Base-by-base conservation (phyloP, 2,888 invertebrate species). In the Aspidiotus destructor region DNA sequence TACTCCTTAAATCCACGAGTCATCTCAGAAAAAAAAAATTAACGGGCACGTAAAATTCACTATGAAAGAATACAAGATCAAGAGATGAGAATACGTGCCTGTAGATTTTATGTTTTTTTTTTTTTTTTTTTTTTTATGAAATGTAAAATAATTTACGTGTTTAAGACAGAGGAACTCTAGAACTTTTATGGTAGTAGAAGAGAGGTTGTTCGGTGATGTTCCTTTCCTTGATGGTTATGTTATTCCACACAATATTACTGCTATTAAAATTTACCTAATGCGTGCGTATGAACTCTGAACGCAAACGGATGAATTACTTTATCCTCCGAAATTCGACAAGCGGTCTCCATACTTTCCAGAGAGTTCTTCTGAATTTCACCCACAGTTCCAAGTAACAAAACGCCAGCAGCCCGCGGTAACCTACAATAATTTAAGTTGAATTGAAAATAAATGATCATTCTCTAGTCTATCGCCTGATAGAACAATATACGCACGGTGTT, bases 291-390 rank as follows among this genome's bases (percentile, higher is more conserved):
- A 0, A 90, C 90, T 71, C 98, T 84, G 79, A 90, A 98, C 0
- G 95, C 96, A 79, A 99, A 93, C 0, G 98, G 99, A 80, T 95
- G 86, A 62, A 99, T 84, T 7, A 84, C 83, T 77, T 93, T 91
- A 68, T 89, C 81, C 2, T 79, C 80, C 60, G 94, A 84, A 2
- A 71, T 60, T 69, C 81, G 80, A 78, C 98, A 99, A 0, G 92
- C 88, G 0, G 92, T 85, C 79, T 99, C 98, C 90, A 99, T 91
- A 74, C 91, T 85, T 72, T 89, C 92, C 0, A 83, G 79, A 8
- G 80, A 77, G 72, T 82, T 81, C 0, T 90, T 83, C 0, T 85
- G 83, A 71, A 98, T 89, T 13, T 76, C 74, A 1, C 98, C 98
- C 52, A 86, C 85, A 0, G 96, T 95, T 1, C 92, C 95, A 70